Conservation (phyloP, 2,113 vertebrate species). For the Turdus rufiventris region DNA sequence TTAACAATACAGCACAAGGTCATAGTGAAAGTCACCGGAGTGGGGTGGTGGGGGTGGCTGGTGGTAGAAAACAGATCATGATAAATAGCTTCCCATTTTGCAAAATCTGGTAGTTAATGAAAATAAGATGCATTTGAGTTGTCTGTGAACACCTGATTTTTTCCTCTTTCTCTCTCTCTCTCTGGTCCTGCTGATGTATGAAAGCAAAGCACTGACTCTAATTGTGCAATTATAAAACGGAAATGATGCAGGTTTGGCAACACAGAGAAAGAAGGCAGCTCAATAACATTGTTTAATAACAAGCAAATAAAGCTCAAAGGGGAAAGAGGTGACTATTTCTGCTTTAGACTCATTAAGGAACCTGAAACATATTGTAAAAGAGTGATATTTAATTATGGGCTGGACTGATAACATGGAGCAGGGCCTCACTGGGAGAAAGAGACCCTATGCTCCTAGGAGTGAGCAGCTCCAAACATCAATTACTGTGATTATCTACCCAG, state of each 20-base stretch:
- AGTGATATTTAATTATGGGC: constrained; percentile 86
- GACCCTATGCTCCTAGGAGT: constrained; percentile 77
- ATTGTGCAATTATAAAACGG: constrained; percentile 99
- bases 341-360: constrained; percentile 85
- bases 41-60: constrained; percentile 80
- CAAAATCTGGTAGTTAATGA: constrained; percentile 94
- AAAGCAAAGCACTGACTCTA: constrained; percentile 92
- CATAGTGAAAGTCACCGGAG: constrained; percentile 87
- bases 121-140: constrained; percentile 81
- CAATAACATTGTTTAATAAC: constrained; percentile 86
- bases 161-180: constrained; percentile 33
- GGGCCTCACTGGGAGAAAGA: constrained; percentile 80
- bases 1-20: constrained; percentile 86
- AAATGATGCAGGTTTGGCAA: constrained; percentile 88
- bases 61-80: constrained; percentile 91
- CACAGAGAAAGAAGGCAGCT: constrained; percentile 79
- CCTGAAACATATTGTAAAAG: constrained; percentile 83
- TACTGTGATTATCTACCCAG: constrained; percentile 80
- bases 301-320: constrained; percentile 84
- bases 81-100: constrained; percentile 96
- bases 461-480: constrained; percentile 82
- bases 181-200: constrained; percentile 90
- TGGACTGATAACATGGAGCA: constrained; percentile 81
- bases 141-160: constrained; percentile 75
- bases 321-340: constrained; percentile 81